Base-by-base conservation (phyloP, 2,113 vertebrate species). In the Leptodactylus fuscus region DNA sequence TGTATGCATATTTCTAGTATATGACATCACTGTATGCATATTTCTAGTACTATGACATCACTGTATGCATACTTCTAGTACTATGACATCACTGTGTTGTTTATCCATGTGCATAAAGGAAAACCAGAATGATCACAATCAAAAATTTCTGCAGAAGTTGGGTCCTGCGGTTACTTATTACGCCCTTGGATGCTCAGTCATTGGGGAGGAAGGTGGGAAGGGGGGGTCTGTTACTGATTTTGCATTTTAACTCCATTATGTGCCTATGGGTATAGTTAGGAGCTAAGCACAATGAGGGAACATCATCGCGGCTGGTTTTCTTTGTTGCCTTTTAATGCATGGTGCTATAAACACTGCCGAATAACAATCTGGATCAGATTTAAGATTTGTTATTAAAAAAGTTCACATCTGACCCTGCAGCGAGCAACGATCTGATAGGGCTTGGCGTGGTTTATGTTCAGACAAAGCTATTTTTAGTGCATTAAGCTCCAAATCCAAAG, bases 321-420 rank as follows among this genome's bases (percentile, higher is more conserved):
- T 44, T 55, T 27, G 11, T 38, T 75, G 32, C 51, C 41, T 48
- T 15, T 20, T 6, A 48, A 75, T 75, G 38, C 32, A 75, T 48
- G 38, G 18, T 1, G 10, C 53, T 48, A 73, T 60, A 75, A 83
- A 38, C 24, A 9, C 49, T 18, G 22, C 82, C 76, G 82, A 73
- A 58, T 83, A 75, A 32, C 24, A 62, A 83, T 60, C 51, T 83
- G n/a, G 24, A 74, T 74, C 49, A 83, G 36, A 74, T 83, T 41
- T 71, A 73, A 62, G 34, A 82, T 55, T 82, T 41, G 51, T 53
- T 73, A 55, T 73, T 58, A 53, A 83, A 71, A 62, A 75, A 20
- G 11, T 46, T 49, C 41, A 32, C 60, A 65, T 81, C 38, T 74
- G 81, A 83, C 82, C 82, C 70, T 48, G 16, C 51, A 60, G 70